A percentile compares a stretch with the other conserved stretches of the same genome.
Conservation (phyloP, 2,797 vertebrate species). For the Tadarida brasiliensis region DNA sequence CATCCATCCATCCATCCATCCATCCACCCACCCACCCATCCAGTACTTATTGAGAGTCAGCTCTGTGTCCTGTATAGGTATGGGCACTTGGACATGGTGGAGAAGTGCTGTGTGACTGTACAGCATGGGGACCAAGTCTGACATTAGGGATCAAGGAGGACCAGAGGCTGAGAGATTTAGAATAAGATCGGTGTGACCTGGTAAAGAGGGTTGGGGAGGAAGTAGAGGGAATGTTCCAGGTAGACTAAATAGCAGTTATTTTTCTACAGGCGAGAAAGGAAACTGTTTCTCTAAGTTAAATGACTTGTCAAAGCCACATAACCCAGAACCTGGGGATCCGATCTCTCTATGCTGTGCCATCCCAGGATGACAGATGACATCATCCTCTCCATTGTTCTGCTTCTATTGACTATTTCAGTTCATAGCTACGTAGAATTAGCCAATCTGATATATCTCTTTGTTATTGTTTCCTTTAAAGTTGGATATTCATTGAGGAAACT, state of each 20-base stretch:
- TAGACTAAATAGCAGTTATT: not conserved
- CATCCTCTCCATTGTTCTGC: not conserved
- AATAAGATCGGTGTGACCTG: not conserved
- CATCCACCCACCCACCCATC: not conserved
- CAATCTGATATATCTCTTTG: not conserved
- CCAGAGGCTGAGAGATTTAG: conserved; percentile 3
- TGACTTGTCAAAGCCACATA: not conserved
- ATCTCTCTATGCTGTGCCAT: not conserved
- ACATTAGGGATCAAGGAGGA: not conserved
- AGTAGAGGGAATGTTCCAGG: not conserved
- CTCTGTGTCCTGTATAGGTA: not conserved
- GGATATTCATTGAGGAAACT: not conserved
- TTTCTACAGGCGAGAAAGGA: not conserved
- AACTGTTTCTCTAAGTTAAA: not conserved
- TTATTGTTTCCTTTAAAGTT: not conserved
- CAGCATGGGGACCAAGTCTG: not conserved
- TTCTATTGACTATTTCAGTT: not conserved
- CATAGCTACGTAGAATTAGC: not conserved
- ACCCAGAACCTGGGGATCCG: not conserved
- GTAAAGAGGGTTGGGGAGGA: not conserved
- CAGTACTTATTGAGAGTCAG: not conserved
- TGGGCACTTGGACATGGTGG: not conserved
- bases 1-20: not conserved
- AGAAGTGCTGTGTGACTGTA: not conserved
- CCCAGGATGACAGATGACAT: not conserved